phyloP scores from a whole-genome alignment of 2,888 invertebrate genomes.

The Zonitis immaculata region DNA sequence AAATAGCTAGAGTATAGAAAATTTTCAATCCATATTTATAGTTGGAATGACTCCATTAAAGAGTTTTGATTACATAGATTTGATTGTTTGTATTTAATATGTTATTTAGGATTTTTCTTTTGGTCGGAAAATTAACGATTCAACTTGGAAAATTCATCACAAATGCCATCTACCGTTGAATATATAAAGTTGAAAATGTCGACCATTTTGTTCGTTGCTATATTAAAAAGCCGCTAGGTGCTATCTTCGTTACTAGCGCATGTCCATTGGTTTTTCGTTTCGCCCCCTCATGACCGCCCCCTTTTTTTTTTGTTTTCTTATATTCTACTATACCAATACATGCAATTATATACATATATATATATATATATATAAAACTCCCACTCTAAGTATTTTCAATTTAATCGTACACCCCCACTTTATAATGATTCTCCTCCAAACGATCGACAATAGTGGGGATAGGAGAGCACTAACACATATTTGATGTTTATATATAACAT shows the following conservation, averaged over 20 bases:
- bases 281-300: conserved; percentile 37
- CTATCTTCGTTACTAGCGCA: conserved; percentile 44
- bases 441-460: conserved; percentile 27
- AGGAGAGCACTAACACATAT: neutral
- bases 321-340: conserved; percentile 13
- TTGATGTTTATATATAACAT: neutral
- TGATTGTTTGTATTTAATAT: too few species aligned
- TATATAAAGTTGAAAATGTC: conserved; percentile 43
- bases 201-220: conserved; percentile 59
- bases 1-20: too few species aligned
- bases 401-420: conserved; percentile 30
- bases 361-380: conserved; percentile 27
- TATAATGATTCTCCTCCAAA: conserved; percentile 23
- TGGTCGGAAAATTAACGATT: neutral
- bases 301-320: conserved; percentile 30
- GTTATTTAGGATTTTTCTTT: neutral
- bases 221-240: conserved; percentile 48
- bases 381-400: conserved; percentile 23
- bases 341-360: conserved; percentile 15
- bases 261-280: conserved; percentile 51
- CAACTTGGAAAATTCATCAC: neutral
- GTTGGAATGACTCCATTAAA: too few species aligned
- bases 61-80: too few species aligned
- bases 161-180: conserved; percentile 51
- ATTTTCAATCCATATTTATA: too few species aligned